phyloP scores from a whole-genome alignment of 2,113 vertebrate genomes.

The Semicossyphus pulcher region DNA sequence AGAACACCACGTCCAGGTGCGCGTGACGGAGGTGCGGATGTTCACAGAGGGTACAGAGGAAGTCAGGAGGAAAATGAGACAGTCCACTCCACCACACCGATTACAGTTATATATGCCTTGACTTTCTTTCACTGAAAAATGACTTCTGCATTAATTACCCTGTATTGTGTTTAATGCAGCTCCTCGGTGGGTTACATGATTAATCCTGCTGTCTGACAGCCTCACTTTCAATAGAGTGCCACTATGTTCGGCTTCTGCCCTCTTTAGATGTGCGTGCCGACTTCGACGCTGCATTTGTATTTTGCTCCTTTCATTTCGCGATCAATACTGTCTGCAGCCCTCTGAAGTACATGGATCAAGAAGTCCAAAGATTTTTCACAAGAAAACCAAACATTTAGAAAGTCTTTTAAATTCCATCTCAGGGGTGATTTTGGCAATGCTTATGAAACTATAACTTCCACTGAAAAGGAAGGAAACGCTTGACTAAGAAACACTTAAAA shows the following conservation, averaged over 20 bases:
- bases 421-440: constrained; percentile 12
- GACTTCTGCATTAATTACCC: constrained; percentile 22
- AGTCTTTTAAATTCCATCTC: constrained; percentile 23
- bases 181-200: constrained; percentile 28
- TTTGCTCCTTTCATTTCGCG: constrained; percentile 17
- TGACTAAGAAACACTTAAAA: not conserved
- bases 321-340: constrained; percentile 14
- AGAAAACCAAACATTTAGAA: constrained; percentile 29
- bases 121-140: constrained; percentile 37
- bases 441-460: constrained; percentile 1
- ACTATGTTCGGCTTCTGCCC: constrained; percentile 6
- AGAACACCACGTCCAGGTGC: constrained; percentile 8
- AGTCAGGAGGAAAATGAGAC: constrained; percentile 26
- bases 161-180: constrained; percentile 33
- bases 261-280: not conserved
- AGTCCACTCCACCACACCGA: constrained; percentile 4
- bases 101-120: constrained; percentile 5
- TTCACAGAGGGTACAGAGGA: not conserved
- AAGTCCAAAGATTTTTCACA: not conserved
- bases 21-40: constrained; percentile 2
- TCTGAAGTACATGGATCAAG: constrained; percentile 2
- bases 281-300: constrained; percentile 8
- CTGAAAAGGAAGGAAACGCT: not conserved
- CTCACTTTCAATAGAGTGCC: constrained; percentile 34
- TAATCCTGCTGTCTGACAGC: constrained; percentile 29